A percentile compares a stretch with the other conserved stretches of the same genome.
Conservation (phyloP, 2,113 vertebrate genomes). For the Saguinus imperator region DNA sequence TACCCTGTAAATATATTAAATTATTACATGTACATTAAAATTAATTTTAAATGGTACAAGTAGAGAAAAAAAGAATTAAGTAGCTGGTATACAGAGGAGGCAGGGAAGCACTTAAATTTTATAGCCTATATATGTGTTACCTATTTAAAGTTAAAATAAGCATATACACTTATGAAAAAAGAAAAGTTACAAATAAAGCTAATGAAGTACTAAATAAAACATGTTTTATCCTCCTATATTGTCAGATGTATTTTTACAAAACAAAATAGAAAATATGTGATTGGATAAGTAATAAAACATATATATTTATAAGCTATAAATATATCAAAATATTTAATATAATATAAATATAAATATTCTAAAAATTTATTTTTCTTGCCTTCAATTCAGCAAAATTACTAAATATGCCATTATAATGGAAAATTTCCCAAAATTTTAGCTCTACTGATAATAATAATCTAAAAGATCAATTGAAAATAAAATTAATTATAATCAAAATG, state of each 20-base stretch:
- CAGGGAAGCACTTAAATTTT: not conserved
- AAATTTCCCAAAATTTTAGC: not conserved
- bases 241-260: not conserved
- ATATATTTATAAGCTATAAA: not conserved
- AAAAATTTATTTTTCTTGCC: constrained; percentile 12
- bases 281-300: not conserved
- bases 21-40: not conserved
- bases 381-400: constrained; percentile 16
- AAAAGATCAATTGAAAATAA: constrained; percentile 11
- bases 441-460: not conserved
- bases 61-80: not conserved
- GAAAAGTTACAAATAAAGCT: not conserved
- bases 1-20: not conserved
- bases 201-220: constrained; percentile 1
- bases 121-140: not conserved
- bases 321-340: not conserved
- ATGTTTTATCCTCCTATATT: not conserved
- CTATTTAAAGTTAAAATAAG: not conserved
- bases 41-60: not conserved
- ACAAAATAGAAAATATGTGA: not conserved
- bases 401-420: not conserved
- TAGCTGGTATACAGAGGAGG: not conserved
- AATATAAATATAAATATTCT: not conserved
- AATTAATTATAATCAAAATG: constrained; percentile 30
- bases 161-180: not conserved